These are phyloP conservation scores for Bimastos eiseni DNA, from an alignment of 2,888 invertebrate species.

Conservation along the genomic window DNA sequence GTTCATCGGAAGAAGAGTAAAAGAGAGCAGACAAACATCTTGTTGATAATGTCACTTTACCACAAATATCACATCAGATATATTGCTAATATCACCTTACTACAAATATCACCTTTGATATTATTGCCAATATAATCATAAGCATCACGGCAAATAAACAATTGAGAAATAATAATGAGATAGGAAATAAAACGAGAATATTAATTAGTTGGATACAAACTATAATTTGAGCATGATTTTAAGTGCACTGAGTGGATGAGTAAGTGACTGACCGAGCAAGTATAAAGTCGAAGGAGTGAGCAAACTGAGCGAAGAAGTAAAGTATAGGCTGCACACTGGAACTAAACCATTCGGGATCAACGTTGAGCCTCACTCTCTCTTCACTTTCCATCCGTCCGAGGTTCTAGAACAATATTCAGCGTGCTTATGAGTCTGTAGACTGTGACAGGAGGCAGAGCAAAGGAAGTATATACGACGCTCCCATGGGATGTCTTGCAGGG, in stretches of 20 bases:
- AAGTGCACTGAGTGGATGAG: too few relatives aligned
- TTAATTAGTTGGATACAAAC: too few relatives aligned
- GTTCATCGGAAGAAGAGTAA: too few relatives aligned
- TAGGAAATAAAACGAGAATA: not conserved
- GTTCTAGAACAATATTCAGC: not conserved
- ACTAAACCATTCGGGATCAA: not conserved
- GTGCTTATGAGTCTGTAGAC: not conserved
- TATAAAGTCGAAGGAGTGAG: not conserved
- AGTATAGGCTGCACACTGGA: not conserved
- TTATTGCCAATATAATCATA: too few relatives aligned
- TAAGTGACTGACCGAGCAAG: slow-evolving; percentile 23
- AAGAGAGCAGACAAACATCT: too few relatives aligned
- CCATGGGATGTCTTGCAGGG: not conserved
- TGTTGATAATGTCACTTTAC: too few relatives aligned
- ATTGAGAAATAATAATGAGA: too few relatives aligned
- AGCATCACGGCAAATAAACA: too few relatives aligned
- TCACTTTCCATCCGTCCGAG: not conserved
- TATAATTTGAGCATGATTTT: too few relatives aligned
- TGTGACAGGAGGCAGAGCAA: not conserved
- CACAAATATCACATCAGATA: too few relatives aligned
- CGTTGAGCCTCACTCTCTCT: not conserved
- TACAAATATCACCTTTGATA: too few relatives aligned
- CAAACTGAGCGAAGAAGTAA: not conserved
- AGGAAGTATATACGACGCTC: not conserved
- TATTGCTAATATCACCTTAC: too few relatives aligned